Base-by-base conservation (phyloP, 2,113 vertebrate species). In the Nothobranchius furzeri region DNA sequence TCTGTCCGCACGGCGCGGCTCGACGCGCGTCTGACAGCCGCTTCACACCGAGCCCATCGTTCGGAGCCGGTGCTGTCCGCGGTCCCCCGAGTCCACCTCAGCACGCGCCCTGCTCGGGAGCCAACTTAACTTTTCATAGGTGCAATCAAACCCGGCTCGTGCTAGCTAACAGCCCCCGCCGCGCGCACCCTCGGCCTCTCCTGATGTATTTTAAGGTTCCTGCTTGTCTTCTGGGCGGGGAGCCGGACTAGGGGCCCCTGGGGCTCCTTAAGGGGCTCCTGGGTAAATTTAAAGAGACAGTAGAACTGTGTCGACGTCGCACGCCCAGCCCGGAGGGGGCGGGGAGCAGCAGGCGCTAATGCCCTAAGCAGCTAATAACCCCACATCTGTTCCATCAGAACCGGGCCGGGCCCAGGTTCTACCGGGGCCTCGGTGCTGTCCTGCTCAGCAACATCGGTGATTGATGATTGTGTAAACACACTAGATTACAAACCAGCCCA, bases 281-380 rank as follows among this genome's bases (percentile, higher is more conserved):
- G 95, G 95, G 95, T 96, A 96, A 96, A 96, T 96, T 96, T 96
- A 96, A 96, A 96, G 95, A 95, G 94, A 94, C 94, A 95, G 95
- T 92, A 30, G 2, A 93, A 83, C 92, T 85, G 87, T 87, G 91
- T 91, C 90, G 90, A 85, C 85, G 87, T 72, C 43, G 75, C 76
- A 68, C 78, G 73, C 69, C 81, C 84, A 81, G 83, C 78, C 78
- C 74, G 74, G 78, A 50, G 62, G 64, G 66, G 75, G 71, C 60
- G 37, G 60, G 75, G 69, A 70, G 75, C 64, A 68, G 81, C 78
- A 60, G 70, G 78, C 75, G 68, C 68, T 81, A 76, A 77, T 67
- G 45, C 80, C 57, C 68, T 85, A 81, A 87, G 76, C 85, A 47
- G 76, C 76, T 80, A 56, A 69, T 69, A 48, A 65, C 64, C 20